Evolutionary conservation across 2,113 vertebrate genomes (phyloP).

Genomic region (Scomber japonicus): DNA sequence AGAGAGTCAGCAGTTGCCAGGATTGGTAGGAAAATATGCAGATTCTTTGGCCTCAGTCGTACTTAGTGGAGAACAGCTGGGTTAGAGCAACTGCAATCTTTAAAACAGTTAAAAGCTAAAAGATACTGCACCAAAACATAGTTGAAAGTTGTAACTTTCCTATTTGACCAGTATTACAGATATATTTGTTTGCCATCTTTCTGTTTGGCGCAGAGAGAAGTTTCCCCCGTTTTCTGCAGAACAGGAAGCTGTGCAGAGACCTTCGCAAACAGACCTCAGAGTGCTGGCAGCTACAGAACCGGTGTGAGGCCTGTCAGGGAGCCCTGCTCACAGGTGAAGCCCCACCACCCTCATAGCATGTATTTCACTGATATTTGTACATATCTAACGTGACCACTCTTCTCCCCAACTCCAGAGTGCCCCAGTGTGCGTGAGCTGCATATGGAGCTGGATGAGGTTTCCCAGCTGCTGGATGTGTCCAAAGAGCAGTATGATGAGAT

Average conservation of each 20-base stretch:
- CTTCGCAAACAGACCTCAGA: conserved; percentile 87
- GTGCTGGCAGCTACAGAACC: conserved; percentile 88
- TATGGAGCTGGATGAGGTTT: conserved; percentile 87
- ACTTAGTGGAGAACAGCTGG: not conserved
- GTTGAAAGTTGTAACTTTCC: no score
- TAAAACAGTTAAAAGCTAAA: no score
- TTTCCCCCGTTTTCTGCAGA: conserved; percentile 70
- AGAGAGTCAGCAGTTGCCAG: not conserved
- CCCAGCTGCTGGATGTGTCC: conserved; percentile 88
- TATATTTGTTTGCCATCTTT: not conserved
- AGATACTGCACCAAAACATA: no score
- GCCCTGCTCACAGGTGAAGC: conserved; percentile 86
- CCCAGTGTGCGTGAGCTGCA: conserved; percentile 87
- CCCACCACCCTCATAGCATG: not conserved
- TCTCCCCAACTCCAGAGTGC: conserved; percentile 84
- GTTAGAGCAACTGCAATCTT: not conserved
- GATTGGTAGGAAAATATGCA: not conserved
- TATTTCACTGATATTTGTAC: not conserved
- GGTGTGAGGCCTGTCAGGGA: conserved; percentile 90
- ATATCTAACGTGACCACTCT: not conserved
- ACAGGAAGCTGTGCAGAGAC: conserved; percentile 83
- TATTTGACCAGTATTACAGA: no score
- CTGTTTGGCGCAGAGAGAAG: conserved; percentile 58
- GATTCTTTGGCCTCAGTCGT: not conserved
- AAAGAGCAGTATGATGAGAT: conserved; percentile 90